A percentile compares a stretch with the other conserved stretches of the same genome.
Conservation (phyloP, 2,888 invertebrate genomes). For the Noctua fimbriata region DNA sequence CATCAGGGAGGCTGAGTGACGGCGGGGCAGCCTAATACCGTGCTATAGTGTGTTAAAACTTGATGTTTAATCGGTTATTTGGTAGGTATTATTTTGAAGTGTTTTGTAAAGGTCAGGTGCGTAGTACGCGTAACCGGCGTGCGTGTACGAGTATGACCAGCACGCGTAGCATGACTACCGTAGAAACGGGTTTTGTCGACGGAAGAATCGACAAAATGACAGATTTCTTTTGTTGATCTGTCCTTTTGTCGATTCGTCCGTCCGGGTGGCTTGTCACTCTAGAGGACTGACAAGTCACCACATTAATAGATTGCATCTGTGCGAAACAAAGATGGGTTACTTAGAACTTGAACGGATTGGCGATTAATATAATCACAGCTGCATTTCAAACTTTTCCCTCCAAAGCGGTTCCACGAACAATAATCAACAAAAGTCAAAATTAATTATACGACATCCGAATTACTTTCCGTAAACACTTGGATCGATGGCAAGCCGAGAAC, state of each 20-base stretch:
- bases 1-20: slow-evolving; percentile 52
- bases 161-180: too few relatives aligned
- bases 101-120: background rate
- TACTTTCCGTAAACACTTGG: slow-evolving; percentile 61
- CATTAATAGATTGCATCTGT: background rate
- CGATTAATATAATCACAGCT: slow-evolving; percentile 8
- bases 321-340: background rate
- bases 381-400: background rate
- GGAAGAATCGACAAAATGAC: too few relatives aligned
- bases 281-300: background rate
- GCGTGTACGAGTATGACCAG: too few relatives aligned
- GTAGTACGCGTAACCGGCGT: background rate
- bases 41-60: slow-evolving; percentile 21
- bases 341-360: background rate
- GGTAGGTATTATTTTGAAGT: background rate
- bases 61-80: slow-evolving; percentile 27
- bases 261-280: too few relatives aligned
- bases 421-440: slow-evolving; percentile 49
- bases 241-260: too few relatives aligned
- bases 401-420: slow-evolving; percentile 17
- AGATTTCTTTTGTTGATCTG: too few relatives aligned
- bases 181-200: too few relatives aligned
- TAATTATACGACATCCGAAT: slow-evolving; percentile 65
- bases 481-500: slow-evolving; percentile 71
- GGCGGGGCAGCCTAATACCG: slow-evolving; percentile 25